Base-by-base conservation (phyloP, 2,797 vertebrate genomes). In the Strix occidentalis region DNA sequence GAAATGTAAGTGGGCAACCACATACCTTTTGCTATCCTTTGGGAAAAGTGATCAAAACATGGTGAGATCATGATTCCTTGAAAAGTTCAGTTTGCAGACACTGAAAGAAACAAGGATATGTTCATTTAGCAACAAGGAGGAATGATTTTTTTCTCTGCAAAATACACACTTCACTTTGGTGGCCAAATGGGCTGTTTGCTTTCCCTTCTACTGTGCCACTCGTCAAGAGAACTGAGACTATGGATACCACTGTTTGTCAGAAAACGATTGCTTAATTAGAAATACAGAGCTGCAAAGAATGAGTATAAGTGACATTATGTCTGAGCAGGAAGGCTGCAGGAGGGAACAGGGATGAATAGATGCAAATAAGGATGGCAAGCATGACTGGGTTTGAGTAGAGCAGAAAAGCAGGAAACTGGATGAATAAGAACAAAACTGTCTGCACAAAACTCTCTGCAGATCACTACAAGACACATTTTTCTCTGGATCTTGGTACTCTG, bases 51-150 rank as follows among this genome's bases (percentile, higher is more conserved):
- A 79, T 33, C 26, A 37, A 79, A 87, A 72, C 4, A 9, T 43
- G 1, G 10, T 63, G 20, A 84, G 29, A 65, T 41, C 20, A 51
- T 0, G 0, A 57, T 35, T 76, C 10, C 10, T 56, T 43, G 8
- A 46, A 78, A 79, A 7, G 15, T 65, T 84, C 20, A 19, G n/a
- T 28, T 77, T 89, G 25, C 0, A 0, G 31, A 45, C 17, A 23
- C 9, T 13, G 33, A 33, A 85, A 70, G 20, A 75, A 75, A 51
- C 12, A 43, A 7, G 9, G 17, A 39, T 48, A 37, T 8, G 7
- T 31, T 86, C 11, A 23, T 78, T 88, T 51, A 54, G 18, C 23
- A 75, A 23, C 14, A 84, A 81, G 8, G 8, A 9, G 53, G 21
- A 76, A 65, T 43, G 6, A 29, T 14, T 33, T 8, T 81, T 68